Base-by-base conservation (phyloP, 2,797 vertebrate species). In the Psittacula echo region DNA sequence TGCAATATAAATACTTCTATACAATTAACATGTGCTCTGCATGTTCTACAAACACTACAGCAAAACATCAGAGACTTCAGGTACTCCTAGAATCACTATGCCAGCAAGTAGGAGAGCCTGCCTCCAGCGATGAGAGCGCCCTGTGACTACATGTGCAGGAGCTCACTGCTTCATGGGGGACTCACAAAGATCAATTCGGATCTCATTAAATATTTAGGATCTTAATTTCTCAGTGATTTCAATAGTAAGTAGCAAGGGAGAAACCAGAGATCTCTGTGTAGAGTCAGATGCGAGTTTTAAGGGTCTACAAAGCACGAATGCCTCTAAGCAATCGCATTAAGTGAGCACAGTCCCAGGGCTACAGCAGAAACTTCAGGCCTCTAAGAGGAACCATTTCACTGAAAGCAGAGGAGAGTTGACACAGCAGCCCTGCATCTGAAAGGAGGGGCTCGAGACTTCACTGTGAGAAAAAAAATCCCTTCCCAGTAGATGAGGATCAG, bases 381-480 rank as follows among this genome's bases (percentile, higher is more conserved):
- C 7, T 45, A 26, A 17, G 30, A 61, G 61, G 30, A 96, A 44
- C 15, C 54, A 30, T 68, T 54, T 65, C 68, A 56, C 19, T 32
- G 39, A 30, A 66, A 82, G 20, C 56, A 42, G 32, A 91, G 44
- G 29, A 41, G n/a, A 91, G 62, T 2, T 60, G 51, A 45, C 17
- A 44, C 41, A 74, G 61, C 47, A 92, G 78, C n/a, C 29, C 37
- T 65, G 42, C 64, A 68, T 47, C 9, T 3, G 0, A 82, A 68
- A 85, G 34, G 1, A 0, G n/a, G 26, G 53, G 54, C 39, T 65
- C 0, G 0, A 75, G 82, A 84, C 70, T 86, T 81, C 0, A 0
- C 73, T 54, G 41, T 4, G 44, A 94, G 74, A 78, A 90, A 54
- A 51, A 58, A 60, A n/a, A 42, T 9, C 21, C 42, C 64, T 39